These are phyloP conservation scores for Galendromus occidentalis DNA, from an alignment of 1,140 invertebrate genomes.

Conservation along the genomic window DNA sequence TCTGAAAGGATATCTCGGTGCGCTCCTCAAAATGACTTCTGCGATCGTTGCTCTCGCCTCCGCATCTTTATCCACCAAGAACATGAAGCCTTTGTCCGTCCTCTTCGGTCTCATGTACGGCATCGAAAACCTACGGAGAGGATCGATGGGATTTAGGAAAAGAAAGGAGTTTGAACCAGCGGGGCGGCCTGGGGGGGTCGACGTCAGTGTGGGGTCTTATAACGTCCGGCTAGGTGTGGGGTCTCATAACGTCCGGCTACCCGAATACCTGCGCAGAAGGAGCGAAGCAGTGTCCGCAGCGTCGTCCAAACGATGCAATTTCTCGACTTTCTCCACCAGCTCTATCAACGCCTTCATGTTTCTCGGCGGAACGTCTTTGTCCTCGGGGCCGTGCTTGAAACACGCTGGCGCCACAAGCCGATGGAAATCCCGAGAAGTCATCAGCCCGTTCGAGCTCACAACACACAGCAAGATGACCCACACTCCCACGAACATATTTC, in stretches of 20 bases:
- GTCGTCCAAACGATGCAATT: background rate
- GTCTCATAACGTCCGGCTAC: too few relatives aligned
- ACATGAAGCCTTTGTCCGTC: background rate
- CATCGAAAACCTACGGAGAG: background rate
- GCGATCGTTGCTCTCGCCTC: background rate
- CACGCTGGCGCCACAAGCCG: background rate
- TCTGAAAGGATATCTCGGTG: background rate
- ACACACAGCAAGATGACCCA: background rate
- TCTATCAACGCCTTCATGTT: background rate
- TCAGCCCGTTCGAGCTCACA: background rate
- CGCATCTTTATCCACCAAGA: background rate
- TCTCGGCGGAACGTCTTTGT: background rate
- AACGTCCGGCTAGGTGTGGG: too few relatives aligned
- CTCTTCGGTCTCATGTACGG: background rate
- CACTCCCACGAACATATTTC: background rate
- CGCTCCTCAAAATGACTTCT: background rate
- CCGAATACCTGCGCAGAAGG: background rate
- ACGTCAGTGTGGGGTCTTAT: too few relatives aligned
- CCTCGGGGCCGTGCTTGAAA: background rate
- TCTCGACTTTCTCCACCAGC: constrained; percentile 1
- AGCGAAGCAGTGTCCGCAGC: constrained; percentile 4
- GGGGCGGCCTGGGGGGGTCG: too few relatives aligned
- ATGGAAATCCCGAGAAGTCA: constrained; percentile 5
- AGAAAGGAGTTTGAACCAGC: too few relatives aligned
- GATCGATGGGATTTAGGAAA: background rate